Percentiles rank a stretch among this genome's conserved stretches.
These are phyloP conservation scores for Sarcophaga rosellei DNA, from an alignment of 2,888 invertebrate genomes.

Conservation along the genomic window DNA sequence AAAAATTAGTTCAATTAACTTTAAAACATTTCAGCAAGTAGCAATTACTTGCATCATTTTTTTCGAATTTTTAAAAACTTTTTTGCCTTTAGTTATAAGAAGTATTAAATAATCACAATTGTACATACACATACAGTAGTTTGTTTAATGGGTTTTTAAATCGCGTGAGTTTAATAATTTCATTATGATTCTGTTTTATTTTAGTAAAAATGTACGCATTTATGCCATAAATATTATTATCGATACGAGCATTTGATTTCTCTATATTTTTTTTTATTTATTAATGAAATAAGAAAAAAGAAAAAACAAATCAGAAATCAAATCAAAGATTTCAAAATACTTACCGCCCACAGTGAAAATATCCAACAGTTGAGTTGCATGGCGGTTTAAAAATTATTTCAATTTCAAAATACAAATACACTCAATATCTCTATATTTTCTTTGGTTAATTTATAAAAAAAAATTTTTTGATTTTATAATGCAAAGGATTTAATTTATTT, in stretches of 20 bases:
- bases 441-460: not conserved
- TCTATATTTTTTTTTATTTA: not conserved
- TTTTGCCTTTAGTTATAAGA: constrained; percentile 21
- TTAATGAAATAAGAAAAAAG: constrained; percentile 34
- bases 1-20: constrained; percentile 64
- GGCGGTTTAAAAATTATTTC: not conserved
- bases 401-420: not conserved
- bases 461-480: not conserved
- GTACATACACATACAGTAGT: not conserved
- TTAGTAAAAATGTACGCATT: constrained; percentile 30
- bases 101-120: constrained; percentile 11
- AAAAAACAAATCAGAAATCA: not conserved
- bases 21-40: constrained; percentile 55
- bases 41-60: constrained; percentile 11
- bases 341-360: constrained; percentile 65
- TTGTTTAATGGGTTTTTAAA: constrained; percentile 10
- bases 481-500: not conserved
- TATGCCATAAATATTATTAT: constrained; percentile 61
- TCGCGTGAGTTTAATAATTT: constrained; percentile 59
- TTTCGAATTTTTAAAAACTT: no score
- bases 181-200: constrained; percentile 16
- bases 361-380: constrained; percentile 63
- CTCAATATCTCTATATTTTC: not conserved
- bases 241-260: constrained; percentile 2
- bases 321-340: constrained; percentile 41